Percentiles rank a stretch among this genome's conserved stretches.
Evolutionary conservation across 2,113 vertebrate species (phyloP).

Genomic region (Herpetotheres cachinnans): DNA sequence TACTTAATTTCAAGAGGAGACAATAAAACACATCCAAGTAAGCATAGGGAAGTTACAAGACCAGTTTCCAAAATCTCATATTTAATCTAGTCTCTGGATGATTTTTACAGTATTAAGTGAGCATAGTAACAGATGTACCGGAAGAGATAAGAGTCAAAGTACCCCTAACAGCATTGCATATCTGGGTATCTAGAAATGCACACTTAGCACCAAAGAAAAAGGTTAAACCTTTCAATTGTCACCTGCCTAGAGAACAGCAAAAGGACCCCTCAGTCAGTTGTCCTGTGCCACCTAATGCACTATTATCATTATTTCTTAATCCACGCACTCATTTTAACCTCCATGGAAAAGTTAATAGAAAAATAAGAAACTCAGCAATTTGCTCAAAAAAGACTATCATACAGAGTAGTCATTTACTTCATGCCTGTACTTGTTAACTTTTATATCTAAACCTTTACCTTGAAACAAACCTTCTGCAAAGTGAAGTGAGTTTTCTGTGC

Average conservation of each 20-base stretch:
- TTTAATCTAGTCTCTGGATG: not conserved
- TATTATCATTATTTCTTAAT: not conserved
- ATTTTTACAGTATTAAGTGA: not conserved
- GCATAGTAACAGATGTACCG: not conserved
- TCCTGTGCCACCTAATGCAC: not conserved
- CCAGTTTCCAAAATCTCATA: constrained; percentile 39
- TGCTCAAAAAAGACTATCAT: not conserved
- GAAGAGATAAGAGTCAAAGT: not conserved
- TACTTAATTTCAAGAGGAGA: not conserved
- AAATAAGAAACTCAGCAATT: not conserved
- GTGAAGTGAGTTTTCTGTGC: not conserved
- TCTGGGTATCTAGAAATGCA: not conserved
- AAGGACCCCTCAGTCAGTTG: not conserved
- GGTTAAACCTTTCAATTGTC: not conserved
- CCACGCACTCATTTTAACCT: not conserved
- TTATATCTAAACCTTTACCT: not conserved
- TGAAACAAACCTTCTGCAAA: not conserved
- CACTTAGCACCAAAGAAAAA: not conserved
- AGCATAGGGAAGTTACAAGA: not conserved
- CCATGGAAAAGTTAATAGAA: not conserved
- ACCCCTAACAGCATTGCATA: not conserved
- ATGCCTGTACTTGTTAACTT: not conserved
- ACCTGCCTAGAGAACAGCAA: not conserved
- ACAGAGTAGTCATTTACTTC: not conserved
- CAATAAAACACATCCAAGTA: constrained; percentile 7